A percentile compares a stretch with the other conserved stretches of the same genome.
Evolutionary conservation across 1,140 invertebrate genomes (phyloP).

Genomic region (Stratiolaelaps scimitus): DNA sequence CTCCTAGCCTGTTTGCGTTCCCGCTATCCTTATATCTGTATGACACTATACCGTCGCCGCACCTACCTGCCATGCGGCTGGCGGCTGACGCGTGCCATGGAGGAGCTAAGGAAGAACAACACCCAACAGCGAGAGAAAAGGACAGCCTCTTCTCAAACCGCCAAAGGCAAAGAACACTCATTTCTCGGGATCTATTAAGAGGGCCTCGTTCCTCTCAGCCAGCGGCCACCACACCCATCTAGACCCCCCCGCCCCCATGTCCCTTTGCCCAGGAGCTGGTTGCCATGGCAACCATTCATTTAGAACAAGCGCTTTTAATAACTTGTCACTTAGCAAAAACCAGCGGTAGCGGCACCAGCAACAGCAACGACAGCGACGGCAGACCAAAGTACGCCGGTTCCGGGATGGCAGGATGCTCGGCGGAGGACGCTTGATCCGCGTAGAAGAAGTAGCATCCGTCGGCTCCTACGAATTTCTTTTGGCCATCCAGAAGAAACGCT

Average conservation of each 20-base stretch:
- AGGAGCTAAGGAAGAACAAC: neutral
- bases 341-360: neutral
- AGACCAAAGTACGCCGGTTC: neutral
- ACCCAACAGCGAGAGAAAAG: no score
- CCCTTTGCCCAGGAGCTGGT: slow-evolving; percentile 4
- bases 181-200: slow-evolving; percentile 28
- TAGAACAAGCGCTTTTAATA: slow-evolving; percentile 29
- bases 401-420: no score
- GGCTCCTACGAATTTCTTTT: no score
- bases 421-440: no score
- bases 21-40: no score
- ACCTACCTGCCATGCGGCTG: no score
- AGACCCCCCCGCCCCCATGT: no score
- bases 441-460: no score
- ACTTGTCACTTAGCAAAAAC: slow-evolving; percentile 29
- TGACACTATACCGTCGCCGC: no score
- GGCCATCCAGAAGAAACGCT: no score
- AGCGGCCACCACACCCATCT: neutral
- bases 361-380: neutral
- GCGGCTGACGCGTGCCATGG: neutral
- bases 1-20: no score
- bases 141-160: neutral
- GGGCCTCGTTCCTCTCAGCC: neutral
- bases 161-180: slow-evolving; percentile 28
- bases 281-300: slow-evolving; percentile 28